Conservation (phyloP, 2,113 vertebrate genomes). For the Gymnocephalus cernua region DNA sequence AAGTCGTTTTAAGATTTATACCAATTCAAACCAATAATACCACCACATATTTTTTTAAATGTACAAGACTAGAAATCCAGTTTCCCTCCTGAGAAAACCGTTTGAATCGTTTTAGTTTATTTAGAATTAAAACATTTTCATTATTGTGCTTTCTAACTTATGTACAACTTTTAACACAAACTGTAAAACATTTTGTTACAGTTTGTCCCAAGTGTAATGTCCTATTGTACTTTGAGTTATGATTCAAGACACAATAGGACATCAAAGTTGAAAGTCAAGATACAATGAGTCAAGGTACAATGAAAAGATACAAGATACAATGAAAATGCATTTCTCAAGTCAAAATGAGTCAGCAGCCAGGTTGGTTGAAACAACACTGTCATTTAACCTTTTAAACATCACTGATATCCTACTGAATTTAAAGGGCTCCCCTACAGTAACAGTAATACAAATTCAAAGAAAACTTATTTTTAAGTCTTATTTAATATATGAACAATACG, state of each 20-base stretch:
- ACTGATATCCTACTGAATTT: background rate
- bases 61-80: background rate
- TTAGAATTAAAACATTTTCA: background rate
- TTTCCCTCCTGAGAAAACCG: background rate
- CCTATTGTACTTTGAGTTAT: conserved; percentile 5
- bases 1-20: background rate
- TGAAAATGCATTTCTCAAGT: background rate
- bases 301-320: background rate
- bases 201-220: background rate
- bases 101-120: background rate
- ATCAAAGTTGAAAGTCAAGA: no score
- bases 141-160: background rate
- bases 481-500: conserved; percentile 20
- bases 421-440: background rate
- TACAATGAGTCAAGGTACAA: no score
- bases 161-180: background rate
- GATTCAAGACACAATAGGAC: no score
- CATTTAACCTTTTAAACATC: background rate
- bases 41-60: background rate
- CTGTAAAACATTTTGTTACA: background rate
- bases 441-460: background rate
- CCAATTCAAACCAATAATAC: background rate
- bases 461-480: conserved; percentile 18
- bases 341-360: background rate
- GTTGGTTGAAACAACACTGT: background rate